Base-by-base conservation (phyloP, 2,888 invertebrate genomes). In the Lucinisca nassula region DNA sequence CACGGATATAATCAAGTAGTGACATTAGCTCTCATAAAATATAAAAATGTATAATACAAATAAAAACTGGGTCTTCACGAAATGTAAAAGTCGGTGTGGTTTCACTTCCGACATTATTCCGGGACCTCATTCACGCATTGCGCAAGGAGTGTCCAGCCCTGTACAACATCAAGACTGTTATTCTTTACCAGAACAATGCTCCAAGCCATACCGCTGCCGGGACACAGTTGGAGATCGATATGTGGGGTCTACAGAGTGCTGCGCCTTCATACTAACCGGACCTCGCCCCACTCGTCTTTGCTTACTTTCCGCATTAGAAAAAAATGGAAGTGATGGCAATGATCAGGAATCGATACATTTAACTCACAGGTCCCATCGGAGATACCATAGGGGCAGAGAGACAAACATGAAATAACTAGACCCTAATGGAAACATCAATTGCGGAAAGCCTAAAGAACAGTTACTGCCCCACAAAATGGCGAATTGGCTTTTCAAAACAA, bases 51-150 rank as follows among this genome's bases (percentile, higher is more conserved):
- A 10, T n/a, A 74, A 74, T 21, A 27, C 38, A 74, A 74, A 74
- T 74, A 74, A 74, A n/a, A 74, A 30, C 40, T 45, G 74, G 45
- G 12, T 74, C 40, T 74, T 74, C 24, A 74, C 17, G 74, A 32
- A 45, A 40, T 45, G 38, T 45, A 74, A 74, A 8, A 76, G 51
- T 51, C 76, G 12, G 76, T 76, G 76, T 49, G 49, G 51, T 76
- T 76, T 76, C 35, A 30, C 32, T 76, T 76, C 51, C 30, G 51
- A 49, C 76, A 76, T 27, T 76, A 49, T n/a, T 32, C 76, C 30
- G 49, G 76, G 76, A 76, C 76, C 51, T 76, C 76, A 49, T 51
- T 32, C 8, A 76, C 35, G 76, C 76, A 76, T 32, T 76, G 51
- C 51, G 76, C 51, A 76, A 76, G 51, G 51, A 76, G 51, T 12